Base-by-base conservation (phyloP, 2,888 invertebrate species). In the Folsomia candida region DNA sequence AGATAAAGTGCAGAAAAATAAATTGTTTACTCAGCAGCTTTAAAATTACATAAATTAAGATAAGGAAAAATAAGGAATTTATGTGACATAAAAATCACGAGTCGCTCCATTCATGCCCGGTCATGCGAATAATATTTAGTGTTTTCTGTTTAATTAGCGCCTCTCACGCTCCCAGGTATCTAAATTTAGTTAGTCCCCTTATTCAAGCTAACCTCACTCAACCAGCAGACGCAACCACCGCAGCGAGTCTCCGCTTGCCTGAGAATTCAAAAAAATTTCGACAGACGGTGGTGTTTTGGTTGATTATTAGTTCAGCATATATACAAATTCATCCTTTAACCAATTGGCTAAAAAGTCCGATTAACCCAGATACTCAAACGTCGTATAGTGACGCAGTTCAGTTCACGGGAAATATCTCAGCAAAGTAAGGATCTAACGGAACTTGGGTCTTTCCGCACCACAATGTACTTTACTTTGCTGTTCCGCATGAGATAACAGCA, bases 311-410 rank as follows among this genome's bases (percentile, higher is more conserved):
- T n/a, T n/a, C n/a, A n/a, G n/a, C n/a, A n/a, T n/a, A n/a, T n/a
- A n/a, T 37, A 37, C 37, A 14, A 14, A 37, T 37, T 37, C 37
- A 37, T 37, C 14, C 37, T 37, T 37, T 37, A 37, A 37, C 37
- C 37, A 37, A 37, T 9, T 37, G 37, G 37, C 37, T 37, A 37
- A 37, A n/a, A 22, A 59, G 25, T 59, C 59, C 24, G 59, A 59
- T 59, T 59, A 59, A 26, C 59, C 59, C 59, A 59, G 25, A 59
- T 59, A 59, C 59, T 22, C 37, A 4, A 37, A 37, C 14, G 37
- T 37, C 14, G 59, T 24, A 26, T 59, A n/a, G 25, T 22, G 59
- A 20, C 3, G 14, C 59, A 14, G 25, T 59, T 26, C 59, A n/a
- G n/a, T n/a, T n/a, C 37, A 14, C 37, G 14, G 14, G 37, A 14